Base-by-base conservation (phyloP, 2,113 vertebrate species). In the Brachirus orientalis region DNA sequence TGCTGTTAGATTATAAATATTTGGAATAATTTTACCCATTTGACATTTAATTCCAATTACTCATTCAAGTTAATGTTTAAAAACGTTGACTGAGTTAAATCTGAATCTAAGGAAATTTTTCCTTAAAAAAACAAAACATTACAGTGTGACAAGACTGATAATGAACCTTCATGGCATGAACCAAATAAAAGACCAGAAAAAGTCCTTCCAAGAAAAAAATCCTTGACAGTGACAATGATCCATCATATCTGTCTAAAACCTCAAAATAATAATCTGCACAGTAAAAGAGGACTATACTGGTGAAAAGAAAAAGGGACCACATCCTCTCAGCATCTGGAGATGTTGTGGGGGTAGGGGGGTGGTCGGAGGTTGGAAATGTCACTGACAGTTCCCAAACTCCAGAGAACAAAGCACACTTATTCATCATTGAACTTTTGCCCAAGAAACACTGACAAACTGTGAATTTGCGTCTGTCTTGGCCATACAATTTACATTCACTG, bases 241-340 rank as follows among this genome's bases (percentile, higher is more conserved):
- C 53, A 45, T 63, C 51, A 58, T 46, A 41, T 67, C 55, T 40
- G 50, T 68, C 57, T 45, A 53, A 41, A 45, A 45, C 61, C 74
- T 60, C 28, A 16, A 69, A 82, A 77, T 72, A 76, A 61, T 86
- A 73, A 86, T 86, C 59, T 38, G 36, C 62, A 72, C 33, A 59
- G 51, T 85, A 73, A 88, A 80, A 71, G 80, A 87, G 48, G 63
- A 83, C 46, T 82, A 78, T 73, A 86, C 72, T 89, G 83, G 72
- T 82, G 47, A 69, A 54, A 82, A 72, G 54, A 70, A 77, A 76
- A 85, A 77, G 60, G 80, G 57, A 67, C 77, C 87, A 88, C 86
- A 88, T 89, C 83, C 86, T 90, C 79, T 73, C 55, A 64, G 88
- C 82, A 88, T 88, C 71, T 87, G 79, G 83, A 85, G 81, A 84